phyloP scores from a whole-genome alignment of 2,888 invertebrate species.

The Rhogogaster chlorosoma region DNA sequence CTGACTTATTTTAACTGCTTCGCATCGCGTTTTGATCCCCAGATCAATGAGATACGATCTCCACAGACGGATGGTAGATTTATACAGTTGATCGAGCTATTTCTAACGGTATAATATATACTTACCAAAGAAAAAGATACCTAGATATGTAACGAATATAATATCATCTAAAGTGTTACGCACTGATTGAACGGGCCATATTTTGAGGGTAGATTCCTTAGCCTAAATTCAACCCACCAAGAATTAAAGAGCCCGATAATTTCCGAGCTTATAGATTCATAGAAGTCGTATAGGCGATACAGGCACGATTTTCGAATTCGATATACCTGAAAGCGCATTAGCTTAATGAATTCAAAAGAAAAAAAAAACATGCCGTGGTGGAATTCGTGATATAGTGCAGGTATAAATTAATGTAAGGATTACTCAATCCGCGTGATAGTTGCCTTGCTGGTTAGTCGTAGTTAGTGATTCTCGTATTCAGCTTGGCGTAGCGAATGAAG shows the following conservation, averaged over 20 bases:
- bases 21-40: background rate
- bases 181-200: background rate
- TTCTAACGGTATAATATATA: background rate
- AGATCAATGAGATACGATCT: background rate
- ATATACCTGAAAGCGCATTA: too few species aligned
- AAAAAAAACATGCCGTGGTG: background rate
- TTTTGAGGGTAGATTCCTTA: background rate
- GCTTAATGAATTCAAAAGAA: background rate
- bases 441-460: background rate
- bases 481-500: slow-evolving; percentile 42
- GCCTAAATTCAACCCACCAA: too few species aligned
- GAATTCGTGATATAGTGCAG: background rate
- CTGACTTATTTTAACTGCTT: background rate
- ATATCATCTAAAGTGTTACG: background rate
- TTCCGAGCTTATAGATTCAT: too few species aligned
- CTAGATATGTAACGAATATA: background rate
- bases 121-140: background rate
- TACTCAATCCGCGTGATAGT: slow-evolving; percentile 20
- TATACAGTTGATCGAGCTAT: background rate
- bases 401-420: slow-evolving; percentile 24
- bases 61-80: background rate
- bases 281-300: too few species aligned
- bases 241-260: too few species aligned
- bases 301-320: too few species aligned
- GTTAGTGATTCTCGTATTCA: slow-evolving; percentile 37